These are phyloP conservation scores for Macrosteles quadrilineatus DNA, from an alignment of 1,140 invertebrate species.

Conservation along the genomic window DNA sequence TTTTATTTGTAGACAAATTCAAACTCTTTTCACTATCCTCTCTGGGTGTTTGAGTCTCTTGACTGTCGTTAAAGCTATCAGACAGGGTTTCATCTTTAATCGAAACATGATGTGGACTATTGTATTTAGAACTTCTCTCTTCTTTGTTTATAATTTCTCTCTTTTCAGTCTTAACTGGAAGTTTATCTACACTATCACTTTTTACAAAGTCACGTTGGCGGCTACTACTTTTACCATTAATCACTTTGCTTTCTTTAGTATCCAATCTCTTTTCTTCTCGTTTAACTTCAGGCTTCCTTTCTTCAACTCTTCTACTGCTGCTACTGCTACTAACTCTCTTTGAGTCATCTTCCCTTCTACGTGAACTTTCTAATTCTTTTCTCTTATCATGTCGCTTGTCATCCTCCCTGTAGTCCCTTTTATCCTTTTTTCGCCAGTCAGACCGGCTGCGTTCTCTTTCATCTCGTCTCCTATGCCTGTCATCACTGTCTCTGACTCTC, in stretches of 20 bases:
- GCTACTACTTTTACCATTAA: conserved; percentile 13
- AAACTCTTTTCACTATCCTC: not conserved
- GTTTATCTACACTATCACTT: not conserved
- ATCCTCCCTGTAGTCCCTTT: conserved; percentile 15
- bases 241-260: not conserved
- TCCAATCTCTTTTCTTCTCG: not conserved
- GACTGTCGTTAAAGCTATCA: not conserved
- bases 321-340: conserved; percentile 34
- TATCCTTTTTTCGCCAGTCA: conserved; percentile 16
- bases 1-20: not conserved
- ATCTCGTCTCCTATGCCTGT: not conserved
- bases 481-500: conserved; percentile 13
- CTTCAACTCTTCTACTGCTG: conserved; percentile 28
- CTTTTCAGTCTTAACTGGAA: not conserved
- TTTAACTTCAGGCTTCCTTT: conserved; percentile 17
- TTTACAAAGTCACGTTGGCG: not conserved
- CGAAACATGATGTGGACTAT: not conserved
- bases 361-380: conserved; percentile 16
- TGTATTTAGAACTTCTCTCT: conserved; percentile 1
- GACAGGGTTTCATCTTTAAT: not conserved
- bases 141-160: not conserved
- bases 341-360: conserved; percentile 3
- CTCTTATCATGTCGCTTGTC: conserved; percentile 15
- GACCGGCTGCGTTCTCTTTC: conserved; percentile 1
- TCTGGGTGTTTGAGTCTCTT: not conserved